Evolutionary conservation across 2,888 invertebrate species (phyloP).

Genomic region (Halictus quadricinctus): DNA sequence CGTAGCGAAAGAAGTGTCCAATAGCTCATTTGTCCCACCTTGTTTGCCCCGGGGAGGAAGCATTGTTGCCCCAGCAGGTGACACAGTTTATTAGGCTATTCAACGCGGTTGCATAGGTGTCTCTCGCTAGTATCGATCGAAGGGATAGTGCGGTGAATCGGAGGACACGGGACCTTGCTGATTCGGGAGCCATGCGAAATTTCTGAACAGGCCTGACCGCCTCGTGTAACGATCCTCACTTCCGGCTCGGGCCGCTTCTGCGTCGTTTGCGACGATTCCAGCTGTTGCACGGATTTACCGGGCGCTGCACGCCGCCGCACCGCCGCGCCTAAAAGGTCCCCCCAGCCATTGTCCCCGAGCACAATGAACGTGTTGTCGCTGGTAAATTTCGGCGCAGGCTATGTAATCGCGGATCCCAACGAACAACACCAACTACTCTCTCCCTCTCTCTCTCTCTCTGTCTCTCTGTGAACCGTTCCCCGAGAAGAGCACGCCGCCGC

Average conservation of each 20-base stretch:
- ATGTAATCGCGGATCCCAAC: constrained; percentile 8
- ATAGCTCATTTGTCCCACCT: neutral
- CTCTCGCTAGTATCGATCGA: constrained; percentile 57
- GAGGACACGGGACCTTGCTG: neutral
- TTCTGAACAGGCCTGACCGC: constrained; percentile 40
- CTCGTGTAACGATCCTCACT: constrained; percentile 55
- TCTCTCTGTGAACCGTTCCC: neutral
- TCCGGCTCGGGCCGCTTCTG: constrained; percentile 48
- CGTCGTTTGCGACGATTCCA: constrained; percentile 52
- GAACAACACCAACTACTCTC: constrained; percentile 14
- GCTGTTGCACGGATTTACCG: constrained; percentile 57
- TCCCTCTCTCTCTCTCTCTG: neutral
- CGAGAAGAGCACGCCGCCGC: neutral
- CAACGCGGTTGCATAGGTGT: constrained; percentile 12
- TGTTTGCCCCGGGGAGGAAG: neutral
- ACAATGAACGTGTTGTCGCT: constrained; percentile 40
- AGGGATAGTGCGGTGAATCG: neutral
- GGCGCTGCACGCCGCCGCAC: constrained; percentile 13
- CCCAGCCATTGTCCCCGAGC: constrained; percentile 40
- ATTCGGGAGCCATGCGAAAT: constrained; percentile 46
- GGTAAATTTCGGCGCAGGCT: constrained; percentile 31
- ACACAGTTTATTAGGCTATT: neutral
- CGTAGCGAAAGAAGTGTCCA: neutral
- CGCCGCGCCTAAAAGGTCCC: constrained; percentile 28
- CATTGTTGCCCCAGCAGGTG: neutral